phyloP scores from a whole-genome alignment of 2,797 vertebrate genomes.

The Pantherophis alleghaniensis region DNA sequence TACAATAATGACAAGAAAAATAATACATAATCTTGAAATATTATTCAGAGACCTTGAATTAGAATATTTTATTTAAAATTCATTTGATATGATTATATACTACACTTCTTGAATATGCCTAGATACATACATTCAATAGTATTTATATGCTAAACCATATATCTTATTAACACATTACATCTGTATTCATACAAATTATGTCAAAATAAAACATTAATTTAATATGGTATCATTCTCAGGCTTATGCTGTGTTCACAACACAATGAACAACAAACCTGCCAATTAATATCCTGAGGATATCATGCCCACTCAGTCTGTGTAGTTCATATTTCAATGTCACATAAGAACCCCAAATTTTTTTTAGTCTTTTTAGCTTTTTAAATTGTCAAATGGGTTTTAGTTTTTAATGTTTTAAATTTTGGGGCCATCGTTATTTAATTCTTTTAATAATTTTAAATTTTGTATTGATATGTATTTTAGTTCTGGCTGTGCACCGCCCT shows the following conservation, averaged over 20 bases:
- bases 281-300: background rate
- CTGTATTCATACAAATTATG: background rate
- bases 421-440: too few species aligned
- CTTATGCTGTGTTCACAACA: background rate
- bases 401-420: too few species aligned
- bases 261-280: background rate
- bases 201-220: background rate
- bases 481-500: too few species aligned
- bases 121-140: background rate
- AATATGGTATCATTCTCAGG: background rate
- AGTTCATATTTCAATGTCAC: background rate
- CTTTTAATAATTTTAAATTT: too few species aligned
- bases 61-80: background rate
- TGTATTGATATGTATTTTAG: too few species aligned
- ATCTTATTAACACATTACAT: background rate
- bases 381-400: too few species aligned
- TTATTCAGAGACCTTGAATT: background rate
- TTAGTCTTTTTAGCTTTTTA: too few species aligned
- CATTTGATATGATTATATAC: background rate
- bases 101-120: background rate
- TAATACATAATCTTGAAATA: background rate
- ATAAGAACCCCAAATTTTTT: background rate
- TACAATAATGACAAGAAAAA: background rate
- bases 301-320: background rate
- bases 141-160: background rate